These are phyloP conservation scores for Odocoileus virginianus DNA, from an alignment of 2,113 vertebrate genomes.

Conservation along the genomic window DNA sequence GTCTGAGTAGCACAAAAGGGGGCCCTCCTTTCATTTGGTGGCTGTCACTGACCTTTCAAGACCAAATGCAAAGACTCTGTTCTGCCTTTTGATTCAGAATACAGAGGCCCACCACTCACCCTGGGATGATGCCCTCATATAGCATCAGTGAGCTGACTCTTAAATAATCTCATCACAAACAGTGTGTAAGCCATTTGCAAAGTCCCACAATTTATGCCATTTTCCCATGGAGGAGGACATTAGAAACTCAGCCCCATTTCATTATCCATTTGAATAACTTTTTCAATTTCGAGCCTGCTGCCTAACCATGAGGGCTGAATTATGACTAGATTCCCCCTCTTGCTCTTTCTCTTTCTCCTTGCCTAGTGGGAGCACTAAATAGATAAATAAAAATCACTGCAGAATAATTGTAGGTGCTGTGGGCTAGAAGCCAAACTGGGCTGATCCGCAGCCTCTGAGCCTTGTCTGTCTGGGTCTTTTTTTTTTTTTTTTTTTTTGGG, in stretches of 20 bases:
- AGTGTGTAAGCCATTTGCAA: conserved; percentile 52
- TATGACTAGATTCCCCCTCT: conserved; percentile 71
- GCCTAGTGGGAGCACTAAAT: conserved; percentile 77
- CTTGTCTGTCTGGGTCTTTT: conserved; percentile 67
- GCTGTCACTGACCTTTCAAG: background rate
- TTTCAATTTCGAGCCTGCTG: conserved; percentile 77
- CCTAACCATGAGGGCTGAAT: conserved; percentile 77
- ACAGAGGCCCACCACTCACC: background rate
- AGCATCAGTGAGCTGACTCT: conserved; percentile 49
- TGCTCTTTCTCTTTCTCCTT: background rate
- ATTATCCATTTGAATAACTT: conserved; percentile 80
- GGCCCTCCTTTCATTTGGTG: background rate
- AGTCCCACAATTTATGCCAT: conserved; percentile 52
- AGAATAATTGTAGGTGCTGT: conserved; percentile 80
- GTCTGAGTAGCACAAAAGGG: background rate
- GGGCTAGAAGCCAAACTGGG: conserved; percentile 77
- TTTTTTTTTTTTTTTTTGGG: conserved; percentile 45
- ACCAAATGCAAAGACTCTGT: background rate
- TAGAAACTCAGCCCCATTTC: conserved; percentile 68
- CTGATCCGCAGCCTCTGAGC: conserved; percentile 69
- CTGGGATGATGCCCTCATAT: background rate
- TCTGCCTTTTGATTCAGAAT: background rate
- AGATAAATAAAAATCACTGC: conserved; percentile 81
- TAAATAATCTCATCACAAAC: conserved; percentile 60
- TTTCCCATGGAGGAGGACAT: conserved; percentile 65